Conservation (phyloP, 2,888 invertebrate genomes). For the Micoletzkya japonica region DNA sequence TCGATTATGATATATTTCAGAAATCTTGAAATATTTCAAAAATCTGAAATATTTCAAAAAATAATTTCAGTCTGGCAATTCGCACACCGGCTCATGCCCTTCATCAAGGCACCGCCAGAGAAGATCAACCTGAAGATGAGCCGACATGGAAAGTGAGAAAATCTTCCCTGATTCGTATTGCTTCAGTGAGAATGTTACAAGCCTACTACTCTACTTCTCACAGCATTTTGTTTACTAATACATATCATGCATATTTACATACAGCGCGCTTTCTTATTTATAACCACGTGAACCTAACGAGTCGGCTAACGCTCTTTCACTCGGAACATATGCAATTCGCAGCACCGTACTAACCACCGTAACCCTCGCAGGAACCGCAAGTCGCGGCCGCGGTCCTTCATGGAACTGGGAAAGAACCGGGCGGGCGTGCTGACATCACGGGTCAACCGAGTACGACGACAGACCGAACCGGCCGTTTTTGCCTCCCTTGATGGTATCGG, state of each 20-base stretch:
- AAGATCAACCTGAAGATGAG: slow-evolving; percentile 35
- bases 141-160: slow-evolving; percentile 34
- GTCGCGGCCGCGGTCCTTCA: slow-evolving; percentile 40
- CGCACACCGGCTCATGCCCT: slow-evolving; percentile 49
- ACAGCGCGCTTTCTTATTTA: too few species aligned
- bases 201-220: too few species aligned
- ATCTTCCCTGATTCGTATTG: too few species aligned
- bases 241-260: background rate
- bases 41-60: too few species aligned
- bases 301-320: too few species aligned
- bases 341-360: background rate
- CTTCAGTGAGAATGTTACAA: too few species aligned
- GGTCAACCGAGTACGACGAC: slow-evolving; percentile 44
- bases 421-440: slow-evolving; percentile 40
- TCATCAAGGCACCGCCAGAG: slow-evolving; percentile 56
- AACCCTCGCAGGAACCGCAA: slow-evolving; percentile 30
- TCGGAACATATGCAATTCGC: background rate
- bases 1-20: slow-evolving; percentile 40
- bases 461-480: slow-evolving; percentile 55
- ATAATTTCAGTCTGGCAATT: slow-evolving; percentile 23
- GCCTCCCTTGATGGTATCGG: background rate
- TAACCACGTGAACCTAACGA: too few species aligned
- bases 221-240: background rate
- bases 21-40: background rate
- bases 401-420: slow-evolving; percentile 45